A percentile compares a stretch with the other conserved stretches of the same genome.
phyloP scores from a whole-genome alignment of 2,113 vertebrate species.

The pig (Sus scrofa) region DNA sequence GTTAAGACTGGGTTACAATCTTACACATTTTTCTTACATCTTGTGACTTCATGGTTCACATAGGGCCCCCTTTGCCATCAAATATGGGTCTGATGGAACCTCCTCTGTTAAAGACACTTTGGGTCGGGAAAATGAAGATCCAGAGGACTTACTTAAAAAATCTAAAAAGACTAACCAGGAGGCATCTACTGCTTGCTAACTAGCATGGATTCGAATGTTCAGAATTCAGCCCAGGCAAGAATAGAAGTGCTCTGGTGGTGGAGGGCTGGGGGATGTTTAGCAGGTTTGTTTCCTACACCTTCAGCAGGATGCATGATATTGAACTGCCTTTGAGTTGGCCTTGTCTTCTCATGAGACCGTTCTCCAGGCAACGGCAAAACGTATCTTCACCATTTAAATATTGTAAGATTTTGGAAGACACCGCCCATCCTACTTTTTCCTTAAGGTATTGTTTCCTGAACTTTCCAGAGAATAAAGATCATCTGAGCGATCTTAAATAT shows the following conservation, averaged over 20 bases:
- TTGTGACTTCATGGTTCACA: background rate
- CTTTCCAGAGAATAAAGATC: background rate
- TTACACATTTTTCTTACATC: background rate
- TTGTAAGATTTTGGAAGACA: background rate
- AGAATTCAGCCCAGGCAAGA: background rate
- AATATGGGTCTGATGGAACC: background rate
- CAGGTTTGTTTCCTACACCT: background rate
- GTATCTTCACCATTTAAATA: background rate
- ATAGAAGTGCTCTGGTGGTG: background rate
- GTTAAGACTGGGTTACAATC: background rate
- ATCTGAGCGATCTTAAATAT: background rate
- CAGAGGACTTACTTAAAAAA: background rate
- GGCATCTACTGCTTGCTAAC: background rate
- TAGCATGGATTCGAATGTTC: background rate
- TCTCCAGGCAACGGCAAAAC: background rate
- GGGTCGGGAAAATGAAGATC: background rate
- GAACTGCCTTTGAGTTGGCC: background rate
- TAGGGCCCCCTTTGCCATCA: background rate
- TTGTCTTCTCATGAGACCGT: background rate
- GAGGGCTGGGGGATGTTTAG: background rate
- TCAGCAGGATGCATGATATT: background rate
- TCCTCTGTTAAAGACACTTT: slow-evolving; percentile 1
- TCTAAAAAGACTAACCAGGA: background rate
- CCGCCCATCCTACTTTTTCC: background rate
- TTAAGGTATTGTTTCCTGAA: background rate